Evolutionary conservation across 1,140 invertebrate genomes (phyloP), one percentile per base, ranked within the genome.

Genomic region (Solen grandis): DNA sequence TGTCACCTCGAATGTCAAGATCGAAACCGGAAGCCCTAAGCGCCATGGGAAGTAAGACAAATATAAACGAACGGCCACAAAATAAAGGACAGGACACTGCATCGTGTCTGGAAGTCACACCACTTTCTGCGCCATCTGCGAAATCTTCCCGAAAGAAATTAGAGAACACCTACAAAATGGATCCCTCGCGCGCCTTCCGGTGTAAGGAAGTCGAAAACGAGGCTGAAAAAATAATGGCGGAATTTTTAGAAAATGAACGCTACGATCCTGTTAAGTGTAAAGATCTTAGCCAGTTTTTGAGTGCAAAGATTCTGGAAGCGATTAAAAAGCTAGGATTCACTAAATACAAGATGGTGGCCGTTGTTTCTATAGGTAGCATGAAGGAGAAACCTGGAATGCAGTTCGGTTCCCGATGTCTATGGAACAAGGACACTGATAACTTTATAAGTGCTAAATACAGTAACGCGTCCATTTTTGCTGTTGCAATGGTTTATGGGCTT

Each of bases 381-480:
- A 87, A 85, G 68, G 90, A 90, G 62, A 81, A 85, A 60, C 87
- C 90, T 0, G 90, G 88, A 22, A 87, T 91, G 76, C 89, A 90
- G 76, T 89, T 90, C 59, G 90, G 88, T 2, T 90, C 88, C 66
- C 84, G 91, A 1, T 92, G 91, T 84, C 77, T 92, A 13, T 92
- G 91, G 91, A 90, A 92, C 75, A 86, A 87, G 63, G 84, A 87
- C 74, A 90, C 89, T 14, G 91, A 92, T 81, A 88, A 85, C 81
- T 91, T 91, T 79, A 84, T 88, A 19, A 90, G 88, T 79, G 89
- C 90, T 35, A 87, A 86, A 73, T 92, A 85, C 74, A 85, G 86
- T 33, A 92, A 92, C 75, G 79, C 57, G 22, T 90, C 88, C 10
- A 76, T 92, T 27, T 92, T 90, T 72, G 90, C 90, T 8, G 89